These are phyloP conservation scores for Sicus ferrugineus DNA, from an alignment of 2,888 invertebrate species.

Conservation along the genomic window DNA sequence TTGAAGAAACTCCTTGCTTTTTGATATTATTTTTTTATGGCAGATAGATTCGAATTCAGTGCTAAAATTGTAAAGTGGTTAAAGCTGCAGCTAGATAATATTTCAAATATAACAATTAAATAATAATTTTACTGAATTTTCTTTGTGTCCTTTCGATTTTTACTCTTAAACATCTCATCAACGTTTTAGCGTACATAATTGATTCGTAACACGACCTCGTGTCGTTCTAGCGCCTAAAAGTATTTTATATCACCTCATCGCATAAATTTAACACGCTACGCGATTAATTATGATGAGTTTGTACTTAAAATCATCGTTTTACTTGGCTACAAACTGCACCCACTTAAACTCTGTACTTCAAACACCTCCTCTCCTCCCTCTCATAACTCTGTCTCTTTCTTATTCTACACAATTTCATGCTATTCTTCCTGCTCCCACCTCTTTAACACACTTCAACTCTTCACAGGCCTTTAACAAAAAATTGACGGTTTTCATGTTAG, in stretches of 20 bases:
- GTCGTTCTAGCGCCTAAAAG: conserved; percentile 42
- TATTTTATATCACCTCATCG: conserved; percentile 27
- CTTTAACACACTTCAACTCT: no score
- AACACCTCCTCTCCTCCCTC: neutral
- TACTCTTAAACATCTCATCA: neutral
- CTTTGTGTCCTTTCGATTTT: no score
- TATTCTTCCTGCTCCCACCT: no score
- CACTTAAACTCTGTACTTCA: neutral
- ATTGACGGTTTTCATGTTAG: conserved; percentile 52
- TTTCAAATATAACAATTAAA: no score
- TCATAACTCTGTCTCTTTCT: neutral
- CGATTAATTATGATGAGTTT: neutral
- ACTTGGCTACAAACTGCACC: neutral
- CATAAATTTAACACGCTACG: neutral
- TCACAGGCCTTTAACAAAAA: no score
- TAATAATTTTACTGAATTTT: no score
- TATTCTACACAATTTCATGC: neutral
- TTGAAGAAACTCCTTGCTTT: no score
- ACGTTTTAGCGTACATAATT: neutral
- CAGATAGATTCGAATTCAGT: no score
- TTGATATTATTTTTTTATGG: no score
- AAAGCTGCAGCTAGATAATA: no score
- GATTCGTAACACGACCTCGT: conserved; percentile 31
- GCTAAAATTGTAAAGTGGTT: no score
- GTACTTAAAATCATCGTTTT: neutral